phyloP scores from a whole-genome alignment of 2,888 invertebrate genomes.

The Alsophila aescularia region DNA sequence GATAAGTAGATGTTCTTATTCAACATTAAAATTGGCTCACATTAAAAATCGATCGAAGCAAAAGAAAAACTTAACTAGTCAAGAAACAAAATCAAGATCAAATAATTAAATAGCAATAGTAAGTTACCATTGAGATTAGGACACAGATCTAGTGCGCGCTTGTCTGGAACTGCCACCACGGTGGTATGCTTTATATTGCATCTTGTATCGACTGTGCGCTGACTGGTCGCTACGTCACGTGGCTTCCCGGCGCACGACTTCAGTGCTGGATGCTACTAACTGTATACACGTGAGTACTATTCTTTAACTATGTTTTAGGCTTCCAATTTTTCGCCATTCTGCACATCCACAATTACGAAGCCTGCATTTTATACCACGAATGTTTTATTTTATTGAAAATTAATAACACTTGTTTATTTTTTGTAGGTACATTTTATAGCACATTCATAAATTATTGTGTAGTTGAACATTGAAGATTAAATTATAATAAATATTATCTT shows the following conservation, averaged over 20 bases:
- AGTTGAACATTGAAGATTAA: too few relatives aligned
- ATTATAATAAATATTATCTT: too few relatives aligned
- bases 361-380: too few relatives aligned
- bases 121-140: constrained; percentile 70
- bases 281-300: constrained; percentile 86
- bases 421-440: too few relatives aligned
- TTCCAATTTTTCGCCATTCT: too few relatives aligned
- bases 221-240: constrained; percentile 85
- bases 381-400: too few relatives aligned
- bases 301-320: constrained; percentile 15
- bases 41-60: constrained; percentile 36
- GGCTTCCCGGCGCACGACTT: constrained; percentile 85
- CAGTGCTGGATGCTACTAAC: constrained; percentile 88
- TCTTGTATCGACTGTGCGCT: constrained; percentile 85
- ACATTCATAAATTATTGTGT: too few relatives aligned
- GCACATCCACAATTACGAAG: too few relatives aligned
- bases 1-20: constrained; percentile 72
- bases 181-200: constrained; percentile 84
- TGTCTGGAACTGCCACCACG: constrained; percentile 71
- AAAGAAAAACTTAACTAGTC: constrained; percentile 68
- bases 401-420: too few relatives aligned
- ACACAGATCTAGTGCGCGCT: constrained; percentile 52
- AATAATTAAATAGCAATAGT: constrained; percentile 56
- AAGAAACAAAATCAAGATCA: constrained; percentile 56
- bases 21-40: constrained; percentile 36